A percentile compares a stretch with the other conserved stretches of the same genome.
phyloP scores from a whole-genome alignment of 2,888 invertebrate species.

The Andrena bicolor region DNA sequence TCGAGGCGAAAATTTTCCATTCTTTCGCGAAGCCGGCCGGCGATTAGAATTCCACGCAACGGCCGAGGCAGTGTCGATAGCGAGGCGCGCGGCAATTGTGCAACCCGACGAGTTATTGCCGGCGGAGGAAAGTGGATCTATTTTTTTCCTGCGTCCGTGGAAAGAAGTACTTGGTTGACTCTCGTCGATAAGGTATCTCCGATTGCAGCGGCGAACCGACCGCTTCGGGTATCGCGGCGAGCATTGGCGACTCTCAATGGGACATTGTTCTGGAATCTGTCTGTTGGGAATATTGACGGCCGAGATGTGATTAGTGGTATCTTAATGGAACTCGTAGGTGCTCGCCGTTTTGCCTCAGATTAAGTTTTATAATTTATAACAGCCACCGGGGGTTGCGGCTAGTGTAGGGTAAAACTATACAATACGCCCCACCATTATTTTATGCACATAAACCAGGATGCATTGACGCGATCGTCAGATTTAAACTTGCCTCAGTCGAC shows the following conservation, averaged over 20 bases:
- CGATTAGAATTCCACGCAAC: conserved; percentile 3
- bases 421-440: too few species aligned
- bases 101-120: background rate
- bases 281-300: background rate
- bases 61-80: conserved; percentile 1
- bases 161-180: conserved; percentile 2
- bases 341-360: too few species aligned
- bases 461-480: too few species aligned
- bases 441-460: too few species aligned
- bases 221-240: background rate
- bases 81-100: background rate
- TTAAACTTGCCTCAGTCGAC: too few species aligned
- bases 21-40: background rate
- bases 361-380: too few species aligned
- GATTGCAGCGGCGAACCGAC: background rate
- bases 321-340: too few species aligned
- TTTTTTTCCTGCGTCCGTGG: background rate
- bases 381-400: too few species aligned
- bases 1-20: conserved; percentile 4
- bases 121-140: conserved; percentile 6
- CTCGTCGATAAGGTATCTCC: conserved; percentile 38
- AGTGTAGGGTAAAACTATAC: too few species aligned
- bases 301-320: too few species aligned
- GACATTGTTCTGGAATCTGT: background rate
- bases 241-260: background rate